Evolutionary conservation across 2,113 vertebrate genomes (phyloP), one percentile per base, ranked within the genome.

Genomic region (Pampusana beccarii): DNA sequence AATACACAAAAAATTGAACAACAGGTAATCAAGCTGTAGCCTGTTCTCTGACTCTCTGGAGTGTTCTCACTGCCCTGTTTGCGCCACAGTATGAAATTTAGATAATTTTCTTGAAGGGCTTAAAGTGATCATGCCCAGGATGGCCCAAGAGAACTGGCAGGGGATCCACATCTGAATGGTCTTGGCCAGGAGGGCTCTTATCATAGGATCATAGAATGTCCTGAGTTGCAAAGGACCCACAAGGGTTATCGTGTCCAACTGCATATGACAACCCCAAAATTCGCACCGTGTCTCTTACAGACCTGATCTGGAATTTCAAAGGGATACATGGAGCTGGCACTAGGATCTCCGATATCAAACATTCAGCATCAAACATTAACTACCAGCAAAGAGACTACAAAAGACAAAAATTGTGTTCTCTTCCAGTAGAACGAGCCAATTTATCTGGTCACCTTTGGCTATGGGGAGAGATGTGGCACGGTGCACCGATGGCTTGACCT

Each of bases 1-100:
- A 92, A 91, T 10, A 62, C 40, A 75, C 58, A 61, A 69, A 56
- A 94, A 95, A 95, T 69, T 46, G 74, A 94, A 95, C 81, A 96
- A 95, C 80, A 90, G 69, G 72, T 90, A 80, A 94, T 71, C 82
- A 80, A 80, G 66, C 38, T n/a, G 31, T 50, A 91, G 46, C 16
- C 61, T 78, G 46, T 26, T 86, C 87, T 73, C 53, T 72, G 54
- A 36, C 31, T 80, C 24, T 62, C 10, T 36, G 21, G 31, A 81
- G 9, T 14, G 36, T n/a, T 11, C 23, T 88, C 84, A 42, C 1
- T 80, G 88, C 50, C 48, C 29, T 62, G 21, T 50, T 86, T 86
- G 86, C 38, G 75, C 15, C 48, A 24, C 4, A n/a, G 40, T 29
- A 48, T 19, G 26, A 79, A 89, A 64, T 10, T 48, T 7, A 4